These are phyloP conservation scores for Chirona hameri DNA, from an alignment of 2,888 invertebrate genomes.

Conservation along the genomic window DNA sequence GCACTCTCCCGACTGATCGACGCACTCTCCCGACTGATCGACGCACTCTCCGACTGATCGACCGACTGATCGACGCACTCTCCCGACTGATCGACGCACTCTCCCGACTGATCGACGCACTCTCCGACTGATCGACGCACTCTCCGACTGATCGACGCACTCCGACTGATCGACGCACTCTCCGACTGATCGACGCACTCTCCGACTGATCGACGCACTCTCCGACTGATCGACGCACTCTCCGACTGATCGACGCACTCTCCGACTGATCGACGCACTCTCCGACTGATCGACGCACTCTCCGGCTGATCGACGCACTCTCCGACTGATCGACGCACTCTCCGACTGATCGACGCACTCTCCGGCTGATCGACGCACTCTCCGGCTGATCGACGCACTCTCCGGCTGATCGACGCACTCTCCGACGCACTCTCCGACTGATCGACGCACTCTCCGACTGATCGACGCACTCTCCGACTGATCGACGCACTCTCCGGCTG, in stretches of 20 bases:
- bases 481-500: no score
- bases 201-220: background rate
- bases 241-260: background rate
- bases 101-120: background rate
- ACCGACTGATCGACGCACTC: no score
- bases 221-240: conserved; percentile 60
- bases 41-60: conserved; percentile 47
- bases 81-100: conserved; percentile 61
- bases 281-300: background rate
- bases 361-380: background rate
- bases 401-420: background rate
- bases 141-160: conserved; percentile 42
- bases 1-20: conserved; percentile 46
- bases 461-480: conserved; percentile 51
- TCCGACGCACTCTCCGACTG: conserved; percentile 49
- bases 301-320: conserved; percentile 59
- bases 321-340: background rate
- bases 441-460: no score
- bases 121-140: conserved; percentile 60
- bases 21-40: no score
- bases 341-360: conserved; percentile 60
- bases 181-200: conserved; percentile 60
- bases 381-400: conserved; percentile 59
- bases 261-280: conserved; percentile 60
- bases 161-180: no score